Percentiles rank a stretch among this genome's conserved stretches.
Conservation (phyloP, 1,140 invertebrate genomes). For the Trichoplusia ni region DNA sequence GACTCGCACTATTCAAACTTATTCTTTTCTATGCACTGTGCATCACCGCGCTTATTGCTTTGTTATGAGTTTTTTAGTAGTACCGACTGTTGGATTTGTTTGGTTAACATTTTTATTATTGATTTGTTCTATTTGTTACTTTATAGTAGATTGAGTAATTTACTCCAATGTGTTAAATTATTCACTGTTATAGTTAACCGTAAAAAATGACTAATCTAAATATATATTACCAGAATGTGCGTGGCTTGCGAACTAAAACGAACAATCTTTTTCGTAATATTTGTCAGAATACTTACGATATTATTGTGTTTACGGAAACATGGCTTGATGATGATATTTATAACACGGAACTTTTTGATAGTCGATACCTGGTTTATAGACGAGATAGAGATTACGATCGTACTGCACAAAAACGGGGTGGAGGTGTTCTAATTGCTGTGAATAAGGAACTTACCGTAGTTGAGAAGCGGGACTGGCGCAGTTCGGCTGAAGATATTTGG, state of each 20-base stretch:
- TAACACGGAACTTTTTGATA: constrained; percentile 34
- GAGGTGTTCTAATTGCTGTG: constrained; percentile 32
- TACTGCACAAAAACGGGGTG: constrained; percentile 25
- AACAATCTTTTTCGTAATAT: constrained; percentile 31
- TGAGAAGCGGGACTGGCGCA: constrained; percentile 21
- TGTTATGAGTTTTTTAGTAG: neutral
- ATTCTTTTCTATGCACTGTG: neutral
- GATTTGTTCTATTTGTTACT: neutral
- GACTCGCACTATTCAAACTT: neutral
- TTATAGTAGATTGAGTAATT: too few species aligned
- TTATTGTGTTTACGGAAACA: constrained; percentile 39
- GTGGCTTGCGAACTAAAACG: constrained; percentile 41
- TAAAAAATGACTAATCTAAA: neutral
- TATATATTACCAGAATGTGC: constrained; percentile 35
- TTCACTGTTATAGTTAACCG: too few species aligned
- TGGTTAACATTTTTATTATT: neutral
- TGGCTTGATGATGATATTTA: constrained; percentile 33
- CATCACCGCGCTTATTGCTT: neutral
- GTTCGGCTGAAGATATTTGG: constrained; percentile 36
- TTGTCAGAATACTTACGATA: constrained; percentile 23
- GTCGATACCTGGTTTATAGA: constrained; percentile 38
- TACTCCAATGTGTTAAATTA: too few species aligned
- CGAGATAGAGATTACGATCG: constrained; percentile 25
- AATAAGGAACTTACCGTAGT: constrained; percentile 6
- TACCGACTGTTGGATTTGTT: constrained; percentile 1